Percentiles rank a stretch among this genome's conserved stretches.
These are phyloP conservation scores for Arothron firmamentum DNA, from an alignment of 2,113 vertebrate genomes.

Conservation along the genomic window DNA sequence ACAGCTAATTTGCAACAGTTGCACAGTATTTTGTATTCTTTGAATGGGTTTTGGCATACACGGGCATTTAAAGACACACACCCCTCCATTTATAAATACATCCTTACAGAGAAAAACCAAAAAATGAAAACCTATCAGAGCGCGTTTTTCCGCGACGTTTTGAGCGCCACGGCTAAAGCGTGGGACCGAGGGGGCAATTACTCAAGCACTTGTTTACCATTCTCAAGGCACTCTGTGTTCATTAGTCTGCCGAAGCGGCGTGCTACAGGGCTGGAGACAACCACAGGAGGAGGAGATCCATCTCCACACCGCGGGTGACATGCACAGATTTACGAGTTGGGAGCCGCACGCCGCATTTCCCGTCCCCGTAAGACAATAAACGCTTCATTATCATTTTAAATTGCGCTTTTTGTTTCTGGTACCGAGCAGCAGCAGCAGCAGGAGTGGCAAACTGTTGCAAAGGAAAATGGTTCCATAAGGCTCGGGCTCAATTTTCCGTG, in stretches of 20 bases:
- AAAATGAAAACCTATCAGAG: conserved; percentile 45
- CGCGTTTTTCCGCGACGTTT: conserved; percentile 38
- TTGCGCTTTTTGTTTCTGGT: conserved; percentile 65
- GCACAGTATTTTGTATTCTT: conserved; percentile 18
- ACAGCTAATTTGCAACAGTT: conserved; percentile 23
- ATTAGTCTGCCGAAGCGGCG: conserved; percentile 67
- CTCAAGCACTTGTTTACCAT: conserved; percentile 77
- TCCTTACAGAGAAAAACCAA: neutral
- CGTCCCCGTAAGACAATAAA: conserved; percentile 69
- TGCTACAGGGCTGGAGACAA: conserved; percentile 60
- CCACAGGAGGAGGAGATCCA: conserved; percentile 62
- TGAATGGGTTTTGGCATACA: conserved; percentile 2
- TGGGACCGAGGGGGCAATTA: conserved; percentile 62
- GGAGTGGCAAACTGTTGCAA: conserved; percentile 21
- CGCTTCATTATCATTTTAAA: conserved; percentile 76
- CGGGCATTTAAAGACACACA: conserved; percentile 18
- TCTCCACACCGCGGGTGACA: conserved; percentile 66
- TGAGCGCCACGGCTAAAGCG: conserved; percentile 58
- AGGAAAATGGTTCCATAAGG: conserved; percentile 43
- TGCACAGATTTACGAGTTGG: conserved; percentile 70
- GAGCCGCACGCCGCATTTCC: conserved; percentile 57
- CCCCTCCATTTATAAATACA: neutral
- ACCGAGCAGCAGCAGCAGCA: conserved; percentile 34
- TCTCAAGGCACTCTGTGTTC: conserved; percentile 59
- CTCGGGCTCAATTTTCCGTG: neutral